Evolutionary conservation across 2,797 vertebrate genomes (phyloP).

Genomic region (Peromyscus nudipes): DNA sequence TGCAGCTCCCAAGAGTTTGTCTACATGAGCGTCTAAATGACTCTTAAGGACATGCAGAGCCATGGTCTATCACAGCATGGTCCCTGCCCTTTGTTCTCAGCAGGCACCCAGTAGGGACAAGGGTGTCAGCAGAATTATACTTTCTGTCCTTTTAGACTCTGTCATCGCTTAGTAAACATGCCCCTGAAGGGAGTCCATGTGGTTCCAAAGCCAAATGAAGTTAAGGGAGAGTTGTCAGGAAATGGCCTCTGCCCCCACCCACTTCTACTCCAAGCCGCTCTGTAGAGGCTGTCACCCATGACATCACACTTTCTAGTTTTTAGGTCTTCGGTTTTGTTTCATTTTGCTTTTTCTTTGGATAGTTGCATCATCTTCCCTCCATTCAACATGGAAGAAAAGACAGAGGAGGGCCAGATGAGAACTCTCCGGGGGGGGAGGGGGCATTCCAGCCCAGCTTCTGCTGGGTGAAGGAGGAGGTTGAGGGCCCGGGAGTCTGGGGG

Average conservation of each 20-base stretch:
- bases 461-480: background rate
- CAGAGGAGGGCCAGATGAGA: background rate
- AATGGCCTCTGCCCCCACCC: background rate
- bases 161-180: no score
- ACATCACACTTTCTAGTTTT: background rate
- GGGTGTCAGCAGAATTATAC: background rate
- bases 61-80: background rate
- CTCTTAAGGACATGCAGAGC: background rate
- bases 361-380: background rate
- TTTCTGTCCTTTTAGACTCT: background rate
- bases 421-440: background rate
- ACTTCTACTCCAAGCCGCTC: background rate
- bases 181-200: no score
- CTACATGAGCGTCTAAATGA: background rate
- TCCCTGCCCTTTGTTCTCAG: background rate
- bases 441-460: background rate
- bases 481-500: no score
- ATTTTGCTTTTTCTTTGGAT: background rate
- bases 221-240: background rate
- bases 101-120: background rate
- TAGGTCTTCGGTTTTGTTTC: background rate
- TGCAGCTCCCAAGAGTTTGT: background rate
- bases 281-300: background rate
- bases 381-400: background rate
- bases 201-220: background rate